phyloP scores from a whole-genome alignment of 2,797 vertebrate species.

The Cossypha caffra region DNA sequence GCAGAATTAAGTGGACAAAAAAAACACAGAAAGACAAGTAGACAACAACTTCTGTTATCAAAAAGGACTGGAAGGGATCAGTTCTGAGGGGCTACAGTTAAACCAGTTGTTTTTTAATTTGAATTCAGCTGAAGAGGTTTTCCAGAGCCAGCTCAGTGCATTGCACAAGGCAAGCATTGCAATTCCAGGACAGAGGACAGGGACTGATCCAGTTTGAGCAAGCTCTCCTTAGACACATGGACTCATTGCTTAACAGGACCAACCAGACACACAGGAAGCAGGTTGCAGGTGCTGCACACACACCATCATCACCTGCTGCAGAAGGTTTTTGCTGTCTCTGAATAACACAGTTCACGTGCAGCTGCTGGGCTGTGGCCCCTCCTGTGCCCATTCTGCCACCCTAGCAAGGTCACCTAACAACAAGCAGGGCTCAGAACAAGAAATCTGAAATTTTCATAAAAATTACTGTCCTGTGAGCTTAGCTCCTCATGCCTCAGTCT shows the following conservation, averaged over 20 bases:
- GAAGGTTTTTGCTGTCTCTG: neutral
- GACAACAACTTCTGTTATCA: neutral
- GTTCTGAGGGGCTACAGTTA: neutral
- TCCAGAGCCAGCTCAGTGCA: neutral
- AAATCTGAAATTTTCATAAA: neutral
- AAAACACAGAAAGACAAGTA: neutral
- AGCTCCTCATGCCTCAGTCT: neutral
- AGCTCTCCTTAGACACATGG: neutral
- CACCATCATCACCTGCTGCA: neutral
- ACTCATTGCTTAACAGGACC: neutral
- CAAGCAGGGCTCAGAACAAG: neutral
- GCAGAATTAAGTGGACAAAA: neutral
- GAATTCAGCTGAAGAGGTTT: neutral
- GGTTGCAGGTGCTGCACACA: neutral
- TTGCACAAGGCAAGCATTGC: neutral
- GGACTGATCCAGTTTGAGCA: neutral
- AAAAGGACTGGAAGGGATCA: neutral
- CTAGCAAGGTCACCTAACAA: neutral
- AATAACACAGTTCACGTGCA: neutral
- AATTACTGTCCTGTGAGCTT: neutral
- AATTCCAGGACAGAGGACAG: neutral
- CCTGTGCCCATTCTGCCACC: neutral
- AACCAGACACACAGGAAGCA: neutral
- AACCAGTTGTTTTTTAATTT: neutral
- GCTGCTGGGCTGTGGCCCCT: neutral